Conservation (phyloP, 2,797 vertebrate genomes). For the Acropternis orthonyx region DNA sequence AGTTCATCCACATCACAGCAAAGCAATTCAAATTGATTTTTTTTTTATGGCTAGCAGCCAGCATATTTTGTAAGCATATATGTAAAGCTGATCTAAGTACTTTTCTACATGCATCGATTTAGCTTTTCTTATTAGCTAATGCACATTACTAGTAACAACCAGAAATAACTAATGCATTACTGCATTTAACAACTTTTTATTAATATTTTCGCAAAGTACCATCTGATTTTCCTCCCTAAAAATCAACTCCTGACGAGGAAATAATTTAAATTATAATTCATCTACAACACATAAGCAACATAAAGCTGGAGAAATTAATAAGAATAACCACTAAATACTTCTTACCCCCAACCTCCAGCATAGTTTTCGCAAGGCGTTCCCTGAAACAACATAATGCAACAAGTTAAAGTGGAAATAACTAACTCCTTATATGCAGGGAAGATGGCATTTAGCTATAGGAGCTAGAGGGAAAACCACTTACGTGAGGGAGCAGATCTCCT, state of each 20-base stretch:
- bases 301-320: not conserved
- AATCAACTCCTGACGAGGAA: not conserved
- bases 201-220: not conserved
- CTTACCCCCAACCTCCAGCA: constrained; percentile 84
- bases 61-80: rapidly evolving
- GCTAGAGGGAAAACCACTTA: constrained; percentile 56
- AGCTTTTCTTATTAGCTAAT: not conserved
- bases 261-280: not conserved
- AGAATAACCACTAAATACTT: not conserved
- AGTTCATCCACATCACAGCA: rapidly evolving
- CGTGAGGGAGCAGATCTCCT: constrained; percentile 72
- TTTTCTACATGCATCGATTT: not conserved
- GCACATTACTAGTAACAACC: not conserved
- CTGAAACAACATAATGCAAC: constrained; percentile 68
- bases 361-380: constrained; percentile 77
- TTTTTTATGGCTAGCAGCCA: not conserved
- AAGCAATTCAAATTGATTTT: not conserved
- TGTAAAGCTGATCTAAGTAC: not conserved
- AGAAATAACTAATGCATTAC: not conserved
- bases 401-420: not conserved
- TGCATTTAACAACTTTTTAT: not conserved
- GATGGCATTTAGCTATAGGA: not conserved
- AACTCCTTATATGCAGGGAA: not conserved
- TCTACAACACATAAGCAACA: not conserved
- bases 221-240: not conserved